These are phyloP conservation scores for Lepidurus apus DNA, from an alignment of 1,140 invertebrate genomes.

Conservation along the genomic window DNA sequence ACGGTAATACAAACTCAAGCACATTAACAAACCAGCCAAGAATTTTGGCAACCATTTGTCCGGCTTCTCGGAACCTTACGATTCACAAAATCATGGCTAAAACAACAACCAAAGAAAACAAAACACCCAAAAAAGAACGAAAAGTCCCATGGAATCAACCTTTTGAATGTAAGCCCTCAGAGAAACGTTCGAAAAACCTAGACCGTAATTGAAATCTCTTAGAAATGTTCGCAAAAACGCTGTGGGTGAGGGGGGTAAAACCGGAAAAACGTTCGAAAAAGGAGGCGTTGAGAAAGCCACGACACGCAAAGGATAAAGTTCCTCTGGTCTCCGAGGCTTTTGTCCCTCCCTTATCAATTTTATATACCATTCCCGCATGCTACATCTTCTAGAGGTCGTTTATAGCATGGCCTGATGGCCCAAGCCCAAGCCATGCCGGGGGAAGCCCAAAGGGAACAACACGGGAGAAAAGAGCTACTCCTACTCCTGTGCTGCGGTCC, in stretches of 20 bases:
- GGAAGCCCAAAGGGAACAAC: conserved; percentile 18
- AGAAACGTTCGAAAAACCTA: background rate
- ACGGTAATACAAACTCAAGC: no score
- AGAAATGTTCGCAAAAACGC: background rate
- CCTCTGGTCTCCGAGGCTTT: background rate
- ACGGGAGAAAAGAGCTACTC: conserved; percentile 10
- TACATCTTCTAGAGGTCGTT: conserved; percentile 5
- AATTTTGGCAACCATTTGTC: no score
- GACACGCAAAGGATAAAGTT: conserved; percentile 10
- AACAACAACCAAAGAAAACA: no score
- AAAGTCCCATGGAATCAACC: no score
- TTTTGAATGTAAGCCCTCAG: no score
- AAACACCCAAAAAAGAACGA: no score
- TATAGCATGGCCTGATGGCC: conserved; percentile 12
- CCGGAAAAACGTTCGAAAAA: background rate
- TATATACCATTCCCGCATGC: conserved; percentile 22
- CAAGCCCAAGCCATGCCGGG: background rate
- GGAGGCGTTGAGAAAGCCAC: background rate
- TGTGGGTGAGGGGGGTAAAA: background rate
- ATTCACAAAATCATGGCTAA: no score
- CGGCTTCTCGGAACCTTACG: no score
- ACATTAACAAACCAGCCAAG: no score
- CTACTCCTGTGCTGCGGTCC: conserved; percentile 12
- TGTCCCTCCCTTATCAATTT: conserved; percentile 15
- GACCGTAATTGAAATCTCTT: background rate